A percentile compares a stretch with the other conserved stretches of the same genome.
These are phyloP conservation scores for Menidia beryllina DNA, from an alignment of 2,113 vertebrate genomes.

Conservation along the genomic window DNA sequence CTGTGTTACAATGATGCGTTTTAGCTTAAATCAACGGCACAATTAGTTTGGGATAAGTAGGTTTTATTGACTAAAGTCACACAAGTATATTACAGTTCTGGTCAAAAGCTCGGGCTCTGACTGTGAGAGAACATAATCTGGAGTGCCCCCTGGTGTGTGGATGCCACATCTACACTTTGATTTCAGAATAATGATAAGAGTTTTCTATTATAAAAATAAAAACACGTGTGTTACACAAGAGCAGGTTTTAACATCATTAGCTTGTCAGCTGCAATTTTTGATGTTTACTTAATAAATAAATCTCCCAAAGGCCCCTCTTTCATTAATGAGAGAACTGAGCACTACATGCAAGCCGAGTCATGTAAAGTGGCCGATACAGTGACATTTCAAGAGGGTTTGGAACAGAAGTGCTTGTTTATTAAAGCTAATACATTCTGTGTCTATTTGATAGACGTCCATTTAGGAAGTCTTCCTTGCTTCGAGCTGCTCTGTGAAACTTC, in stretches of 20 bases:
- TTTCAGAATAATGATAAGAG: not conserved
- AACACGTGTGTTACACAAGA: not conserved
- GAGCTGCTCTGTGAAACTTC: constrained; percentile 49
- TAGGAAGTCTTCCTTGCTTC: constrained; percentile 52
- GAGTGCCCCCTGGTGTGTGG: constrained; percentile 17
- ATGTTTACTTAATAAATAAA: no score
- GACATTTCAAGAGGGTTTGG: not conserved
- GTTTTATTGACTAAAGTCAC: constrained; percentile 7
- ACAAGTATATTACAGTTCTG: constrained; percentile 2
- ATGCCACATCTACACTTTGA: not conserved
- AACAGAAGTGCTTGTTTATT: not conserved
- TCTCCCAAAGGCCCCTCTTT: not conserved
- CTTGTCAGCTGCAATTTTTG: not conserved
- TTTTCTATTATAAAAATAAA: not conserved
- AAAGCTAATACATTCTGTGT: constrained; percentile 1
- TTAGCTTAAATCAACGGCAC: constrained; percentile 13
- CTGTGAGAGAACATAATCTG: not conserved
- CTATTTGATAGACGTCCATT: constrained; percentile 31
- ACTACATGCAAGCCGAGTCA: not conserved
- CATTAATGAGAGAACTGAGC: not conserved
- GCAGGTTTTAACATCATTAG: not conserved
- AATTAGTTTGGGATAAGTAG: constrained; percentile 5
- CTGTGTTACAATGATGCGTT: not conserved
- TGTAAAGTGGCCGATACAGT: not conserved
- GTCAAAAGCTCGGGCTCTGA: not conserved